These are phyloP conservation scores for Zapornia atra DNA, from an alignment of 2,113 vertebrate genomes.

Conservation along the genomic window DNA sequence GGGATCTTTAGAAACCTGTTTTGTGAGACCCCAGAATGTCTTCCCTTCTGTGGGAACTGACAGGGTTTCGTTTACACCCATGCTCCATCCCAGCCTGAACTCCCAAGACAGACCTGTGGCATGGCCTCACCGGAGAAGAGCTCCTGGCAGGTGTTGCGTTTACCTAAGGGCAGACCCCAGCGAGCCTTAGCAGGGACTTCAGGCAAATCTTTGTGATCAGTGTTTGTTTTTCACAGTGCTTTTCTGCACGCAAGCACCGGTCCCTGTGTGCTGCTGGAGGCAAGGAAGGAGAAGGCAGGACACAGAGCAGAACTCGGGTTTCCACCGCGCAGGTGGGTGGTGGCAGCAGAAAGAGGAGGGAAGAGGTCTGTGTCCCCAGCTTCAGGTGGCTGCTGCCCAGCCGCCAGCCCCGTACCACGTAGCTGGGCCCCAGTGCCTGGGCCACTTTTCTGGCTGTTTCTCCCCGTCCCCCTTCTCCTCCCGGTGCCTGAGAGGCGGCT, in stretches of 20 bases:
- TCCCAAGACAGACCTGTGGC: background rate
- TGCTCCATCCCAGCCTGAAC: background rate
- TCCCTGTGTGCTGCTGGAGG: accelerated
- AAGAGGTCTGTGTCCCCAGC: background rate
- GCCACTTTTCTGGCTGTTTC: conserved; percentile 23
- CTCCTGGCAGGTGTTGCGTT: background rate
- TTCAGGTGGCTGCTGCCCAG: background rate
- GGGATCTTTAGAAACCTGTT: background rate
- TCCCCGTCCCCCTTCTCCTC: background rate
- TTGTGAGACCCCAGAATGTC: accelerated
- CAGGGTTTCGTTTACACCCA: background rate
- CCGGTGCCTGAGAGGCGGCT: conserved; percentile 10
- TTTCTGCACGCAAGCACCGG: accelerated
- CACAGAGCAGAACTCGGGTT: background rate
- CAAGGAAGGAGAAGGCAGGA: background rate
- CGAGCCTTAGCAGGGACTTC: background rate
- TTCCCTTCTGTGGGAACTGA: background rate
- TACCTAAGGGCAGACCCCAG: background rate
- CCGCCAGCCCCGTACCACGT: accelerated
- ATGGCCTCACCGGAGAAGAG: background rate
- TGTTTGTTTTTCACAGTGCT: background rate
- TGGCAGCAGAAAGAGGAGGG: background rate
- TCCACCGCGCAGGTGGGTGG: accelerated
- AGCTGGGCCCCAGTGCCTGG: background rate
- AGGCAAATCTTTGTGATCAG: background rate